Percentiles rank a stretch among this genome's conserved stretches.
These are phyloP conservation scores for Epizoanthus fatuus DNA, from an alignment of 92 coral and sea anemone species.

Conservation along the genomic window DNA sequence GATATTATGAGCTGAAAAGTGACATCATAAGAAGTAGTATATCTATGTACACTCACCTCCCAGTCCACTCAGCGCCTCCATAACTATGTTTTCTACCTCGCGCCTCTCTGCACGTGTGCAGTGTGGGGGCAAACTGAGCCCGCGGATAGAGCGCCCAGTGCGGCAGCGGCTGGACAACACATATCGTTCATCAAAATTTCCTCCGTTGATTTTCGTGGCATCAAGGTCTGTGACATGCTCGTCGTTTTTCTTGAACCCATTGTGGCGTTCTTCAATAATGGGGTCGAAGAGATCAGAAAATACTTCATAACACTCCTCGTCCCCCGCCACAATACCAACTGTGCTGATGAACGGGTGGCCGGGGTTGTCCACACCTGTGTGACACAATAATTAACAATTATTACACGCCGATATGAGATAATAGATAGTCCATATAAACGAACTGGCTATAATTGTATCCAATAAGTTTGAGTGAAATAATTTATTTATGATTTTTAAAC, in stretches of 20 bases:
- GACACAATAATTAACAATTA: neutral
- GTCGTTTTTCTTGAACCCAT: slow-evolving; percentile 89
- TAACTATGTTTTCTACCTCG: slow-evolving; percentile 85
- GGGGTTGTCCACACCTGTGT: slow-evolving; percentile 95
- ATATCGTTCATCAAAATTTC: slow-evolving; percentile 86
- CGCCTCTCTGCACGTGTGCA: slow-evolving; percentile 97
- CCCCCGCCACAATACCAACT: slow-evolving; percentile 96
- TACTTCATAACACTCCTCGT: slow-evolving; percentile 86
- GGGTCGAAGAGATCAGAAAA: slow-evolving; percentile 94
- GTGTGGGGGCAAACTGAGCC: slow-evolving; percentile 92
- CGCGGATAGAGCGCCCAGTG: slow-evolving; percentile 93
- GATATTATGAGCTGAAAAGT: neutral
- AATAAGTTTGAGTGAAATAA: too few relatives aligned
- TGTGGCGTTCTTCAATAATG: slow-evolving; percentile 95
- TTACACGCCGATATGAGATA: too few relatives aligned
- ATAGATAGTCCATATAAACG: too few relatives aligned
- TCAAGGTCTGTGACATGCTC: slow-evolving; percentile 89
- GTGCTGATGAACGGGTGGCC: slow-evolving; percentile 96
- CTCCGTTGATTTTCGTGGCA: slow-evolving; percentile 83
- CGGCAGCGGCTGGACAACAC: slow-evolving; percentile 95
- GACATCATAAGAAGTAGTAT: too few relatives aligned
- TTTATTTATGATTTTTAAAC: too few relatives aligned
- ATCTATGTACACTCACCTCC: slow-evolving; percentile 57
- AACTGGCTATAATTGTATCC: too few relatives aligned
- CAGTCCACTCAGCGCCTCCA: slow-evolving; percentile 86